These are phyloP conservation scores for Indicator indicator DNA, from an alignment of 2,113 vertebrate genomes.

Conservation along the genomic window DNA sequence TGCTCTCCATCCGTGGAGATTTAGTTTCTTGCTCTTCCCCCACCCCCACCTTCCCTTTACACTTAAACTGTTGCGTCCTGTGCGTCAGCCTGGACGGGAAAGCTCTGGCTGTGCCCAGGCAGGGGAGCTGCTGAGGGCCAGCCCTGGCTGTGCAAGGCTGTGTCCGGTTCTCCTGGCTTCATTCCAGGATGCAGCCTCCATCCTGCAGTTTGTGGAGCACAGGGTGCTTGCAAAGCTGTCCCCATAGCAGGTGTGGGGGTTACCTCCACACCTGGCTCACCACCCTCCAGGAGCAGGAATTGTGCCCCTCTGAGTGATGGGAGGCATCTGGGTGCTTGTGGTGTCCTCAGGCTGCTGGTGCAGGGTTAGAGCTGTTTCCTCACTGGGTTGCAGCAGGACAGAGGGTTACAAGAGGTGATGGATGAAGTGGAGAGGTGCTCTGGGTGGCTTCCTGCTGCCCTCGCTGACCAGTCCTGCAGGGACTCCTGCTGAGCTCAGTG, in stretches of 20 bases:
- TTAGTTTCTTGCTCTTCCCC: background rate
- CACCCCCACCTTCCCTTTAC: background rate
- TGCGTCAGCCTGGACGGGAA: background rate
- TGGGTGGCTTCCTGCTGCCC: accelerated
- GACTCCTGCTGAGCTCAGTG: background rate
- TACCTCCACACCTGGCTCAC: accelerated
- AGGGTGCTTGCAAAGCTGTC: background rate
- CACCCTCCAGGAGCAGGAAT: background rate
- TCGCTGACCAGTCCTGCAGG: background rate
- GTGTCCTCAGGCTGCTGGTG: background rate
- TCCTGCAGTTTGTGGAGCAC: accelerated
- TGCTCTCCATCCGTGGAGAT: background rate
- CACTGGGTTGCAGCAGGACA: background rate
- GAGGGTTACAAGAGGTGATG: accelerated
- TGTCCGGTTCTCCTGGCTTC: background rate
- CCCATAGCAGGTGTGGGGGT: background rate
- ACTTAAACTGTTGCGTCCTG: background rate
- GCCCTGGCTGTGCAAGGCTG: accelerated
- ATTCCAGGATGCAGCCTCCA: accelerated
- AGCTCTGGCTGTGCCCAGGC: background rate
- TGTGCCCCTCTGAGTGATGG: accelerated
- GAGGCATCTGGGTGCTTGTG: background rate
- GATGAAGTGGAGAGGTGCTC: background rate
- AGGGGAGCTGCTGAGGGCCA: accelerated
- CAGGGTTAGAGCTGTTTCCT: background rate